A percentile compares a stretch with the other conserved stretches of the same genome.
Conservation (phyloP, 2,888 invertebrate species). For the Sphecodes monilicornis region DNA sequence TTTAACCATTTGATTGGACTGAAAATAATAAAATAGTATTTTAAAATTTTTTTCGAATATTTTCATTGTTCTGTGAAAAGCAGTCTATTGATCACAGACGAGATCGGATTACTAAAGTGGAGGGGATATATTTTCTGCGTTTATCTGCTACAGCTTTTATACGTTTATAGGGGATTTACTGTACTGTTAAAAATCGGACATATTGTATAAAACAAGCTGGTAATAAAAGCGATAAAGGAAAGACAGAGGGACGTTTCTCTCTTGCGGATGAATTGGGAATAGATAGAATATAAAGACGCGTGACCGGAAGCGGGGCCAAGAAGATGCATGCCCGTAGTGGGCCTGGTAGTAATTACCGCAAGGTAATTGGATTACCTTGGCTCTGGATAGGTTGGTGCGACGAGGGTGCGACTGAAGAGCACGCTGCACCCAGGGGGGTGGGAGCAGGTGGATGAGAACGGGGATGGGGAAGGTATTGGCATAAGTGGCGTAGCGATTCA, state of each 20-base stretch:
- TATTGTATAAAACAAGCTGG: too few relatives aligned
- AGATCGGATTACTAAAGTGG: too few relatives aligned
- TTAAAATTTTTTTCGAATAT: too few relatives aligned
- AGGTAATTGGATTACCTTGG: slow-evolving; percentile 40
- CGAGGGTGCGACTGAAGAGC: not conserved
- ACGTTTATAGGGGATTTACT: too few relatives aligned
- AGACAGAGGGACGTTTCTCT: not conserved
- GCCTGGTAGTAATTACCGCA: slow-evolving; percentile 25
- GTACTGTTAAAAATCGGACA: too few relatives aligned
- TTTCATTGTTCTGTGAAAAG: too few relatives aligned
- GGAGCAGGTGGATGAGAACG: not conserved
- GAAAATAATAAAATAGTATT: too few relatives aligned
- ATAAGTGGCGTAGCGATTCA: slow-evolving; percentile 28
- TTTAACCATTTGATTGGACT: too few relatives aligned
- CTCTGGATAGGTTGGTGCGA: not conserved
- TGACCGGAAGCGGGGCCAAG: not conserved
- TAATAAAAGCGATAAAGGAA: not conserved
- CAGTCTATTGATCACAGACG: too few relatives aligned
- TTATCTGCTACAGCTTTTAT: too few relatives aligned
- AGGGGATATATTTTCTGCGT: too few relatives aligned
- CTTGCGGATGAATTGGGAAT: slow-evolving; percentile 2
- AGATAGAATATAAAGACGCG: not conserved
- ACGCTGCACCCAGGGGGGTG: too few relatives aligned
- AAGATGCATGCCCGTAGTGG: slow-evolving; percentile 1
- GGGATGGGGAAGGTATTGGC: slow-evolving; percentile 12